Percentiles rank a stretch among this genome's conserved stretches.
These are phyloP conservation scores for Xestoiulus laeticollis DNA, from an alignment of 2,888 invertebrate genomes.

Conservation along the genomic window DNA sequence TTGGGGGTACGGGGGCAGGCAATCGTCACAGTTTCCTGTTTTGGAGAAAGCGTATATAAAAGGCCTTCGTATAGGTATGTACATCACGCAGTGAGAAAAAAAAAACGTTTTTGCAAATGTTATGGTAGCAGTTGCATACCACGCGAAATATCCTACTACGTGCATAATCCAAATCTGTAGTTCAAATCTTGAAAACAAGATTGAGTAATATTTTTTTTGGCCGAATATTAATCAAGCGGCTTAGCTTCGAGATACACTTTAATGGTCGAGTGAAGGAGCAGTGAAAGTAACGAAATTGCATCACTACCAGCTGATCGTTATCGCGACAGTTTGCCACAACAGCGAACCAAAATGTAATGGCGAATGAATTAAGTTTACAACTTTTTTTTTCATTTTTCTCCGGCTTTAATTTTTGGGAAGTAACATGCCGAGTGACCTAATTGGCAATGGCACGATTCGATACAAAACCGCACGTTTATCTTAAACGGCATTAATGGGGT, in stretches of 20 bases:
- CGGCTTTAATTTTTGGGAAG: neutral
- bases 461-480: conserved; percentile 38
- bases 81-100: neutral
- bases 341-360: neutral
- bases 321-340: neutral
- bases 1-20: neutral
- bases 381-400: neutral
- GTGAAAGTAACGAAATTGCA: conserved; percentile 21
- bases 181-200: neutral
- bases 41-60: neutral
- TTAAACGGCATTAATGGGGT: conserved; percentile 11
- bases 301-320: conserved; percentile 30
- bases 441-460: conserved; percentile 37
- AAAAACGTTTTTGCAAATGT: neutral
- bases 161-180: neutral
- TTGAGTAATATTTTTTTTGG: conserved; percentile 5
- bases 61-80: conserved; percentile 40
- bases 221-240: neutral
- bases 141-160: neutral
- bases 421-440: conserved; percentile 27
- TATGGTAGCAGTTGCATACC: neutral
- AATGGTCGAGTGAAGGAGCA: neutral
- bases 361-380: too few species aligned
- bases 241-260: neutral
- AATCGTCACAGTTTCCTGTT: conserved; percentile 17